Evolutionary conservation across 2,113 vertebrate genomes (phyloP).

Genomic region (Ptychochromis oligacanthus): DNA sequence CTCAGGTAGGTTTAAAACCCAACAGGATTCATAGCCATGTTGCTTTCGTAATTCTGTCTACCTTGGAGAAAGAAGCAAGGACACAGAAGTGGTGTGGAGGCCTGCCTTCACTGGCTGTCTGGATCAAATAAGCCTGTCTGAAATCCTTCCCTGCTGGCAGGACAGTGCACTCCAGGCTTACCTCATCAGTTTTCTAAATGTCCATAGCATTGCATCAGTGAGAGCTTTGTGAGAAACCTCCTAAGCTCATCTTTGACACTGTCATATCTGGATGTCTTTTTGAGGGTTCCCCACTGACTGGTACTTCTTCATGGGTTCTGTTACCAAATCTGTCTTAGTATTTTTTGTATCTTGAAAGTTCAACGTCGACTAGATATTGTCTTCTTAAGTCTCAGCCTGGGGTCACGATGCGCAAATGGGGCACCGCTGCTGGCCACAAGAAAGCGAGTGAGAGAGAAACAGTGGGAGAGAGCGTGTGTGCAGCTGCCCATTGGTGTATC

Average conservation of each 20-base stretch:
- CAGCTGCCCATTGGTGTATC: conserved; percentile 74
- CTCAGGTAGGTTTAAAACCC: conserved; percentile 59
- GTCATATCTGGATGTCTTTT: conserved; percentile 27
- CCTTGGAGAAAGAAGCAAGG: conserved; percentile 38
- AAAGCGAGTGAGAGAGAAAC: conserved; percentile 32
- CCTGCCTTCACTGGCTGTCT: not conserved
- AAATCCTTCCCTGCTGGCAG: conserved; percentile 28
- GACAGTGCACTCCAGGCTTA: conserved; percentile 26
- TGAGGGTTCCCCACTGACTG: not conserved
- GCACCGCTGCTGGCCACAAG: conserved; percentile 51
- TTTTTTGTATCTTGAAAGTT: conserved; percentile 7
- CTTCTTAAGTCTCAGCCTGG: conserved; percentile 44
- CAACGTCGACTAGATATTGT: conserved; percentile 49
- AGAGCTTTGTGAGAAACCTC: conserved; percentile 32
- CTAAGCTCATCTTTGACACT: conserved; percentile 21
- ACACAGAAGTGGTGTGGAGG: not conserved
- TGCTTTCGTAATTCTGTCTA: conserved; percentile 43
- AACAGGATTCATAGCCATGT: conserved; percentile 55
- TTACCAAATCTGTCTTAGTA: not conserved
- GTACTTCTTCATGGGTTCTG: not conserved
- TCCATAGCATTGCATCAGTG: conserved; percentile 34
- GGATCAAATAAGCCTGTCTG: conserved; percentile 20
- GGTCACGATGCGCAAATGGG: conserved; percentile 56
- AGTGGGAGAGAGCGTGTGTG: conserved; percentile 51
- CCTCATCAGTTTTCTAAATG: conserved; percentile 28